Conservation (phyloP, 2,888 invertebrate genomes). For the Flabesymbios commensalis region DNA sequence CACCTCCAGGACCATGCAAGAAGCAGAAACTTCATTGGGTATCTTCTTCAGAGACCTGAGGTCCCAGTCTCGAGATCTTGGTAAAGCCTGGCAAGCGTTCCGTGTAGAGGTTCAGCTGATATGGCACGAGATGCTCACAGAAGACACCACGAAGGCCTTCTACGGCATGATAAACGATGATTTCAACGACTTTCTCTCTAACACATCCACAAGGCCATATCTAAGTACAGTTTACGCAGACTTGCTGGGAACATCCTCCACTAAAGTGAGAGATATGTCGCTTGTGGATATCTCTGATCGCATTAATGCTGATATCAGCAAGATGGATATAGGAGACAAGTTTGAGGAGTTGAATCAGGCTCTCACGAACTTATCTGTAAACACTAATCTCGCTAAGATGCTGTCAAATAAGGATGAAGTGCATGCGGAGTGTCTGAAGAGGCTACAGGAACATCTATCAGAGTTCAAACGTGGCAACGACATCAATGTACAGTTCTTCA, state of each 20-base stretch:
- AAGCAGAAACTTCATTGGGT: too few relatives aligned
- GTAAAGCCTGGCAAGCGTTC: too few relatives aligned
- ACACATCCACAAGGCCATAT: background rate
- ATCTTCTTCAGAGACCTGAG: too few relatives aligned
- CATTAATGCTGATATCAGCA: background rate
- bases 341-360: background rate
- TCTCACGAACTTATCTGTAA: background rate
- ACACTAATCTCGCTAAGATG: background rate
- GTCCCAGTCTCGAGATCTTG: too few relatives aligned
- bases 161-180: slow-evolving; percentile 6
- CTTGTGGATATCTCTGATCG: background rate
- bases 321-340: background rate
- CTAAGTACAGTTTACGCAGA: background rate
- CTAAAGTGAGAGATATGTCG: background rate
- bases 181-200: background rate
- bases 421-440: too few relatives aligned
- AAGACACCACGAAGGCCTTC: slow-evolving; percentile 2
- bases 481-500: too few relatives aligned
- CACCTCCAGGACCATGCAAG: too few relatives aligned
- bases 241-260: background rate
- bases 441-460: too few relatives aligned
- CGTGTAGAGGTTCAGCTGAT: too few relatives aligned
- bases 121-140: slow-evolving; percentile 9
- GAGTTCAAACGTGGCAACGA: too few relatives aligned
- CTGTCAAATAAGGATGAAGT: background rate